Conservation (phyloP, 2,797 vertebrate genomes). For the Sitta carolinensis region DNA sequence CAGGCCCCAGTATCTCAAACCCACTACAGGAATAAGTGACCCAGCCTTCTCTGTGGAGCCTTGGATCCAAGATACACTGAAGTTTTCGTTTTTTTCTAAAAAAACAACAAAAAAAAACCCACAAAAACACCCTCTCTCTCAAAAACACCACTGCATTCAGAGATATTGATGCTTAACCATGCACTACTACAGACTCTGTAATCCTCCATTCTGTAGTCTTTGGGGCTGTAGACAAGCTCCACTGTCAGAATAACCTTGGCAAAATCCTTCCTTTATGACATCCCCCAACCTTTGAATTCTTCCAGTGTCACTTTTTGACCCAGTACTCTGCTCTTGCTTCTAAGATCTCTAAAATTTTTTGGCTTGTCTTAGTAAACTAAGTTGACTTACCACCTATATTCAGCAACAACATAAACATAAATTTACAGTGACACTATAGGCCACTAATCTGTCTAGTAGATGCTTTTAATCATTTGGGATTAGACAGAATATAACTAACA, state of each 20-base stretch:
- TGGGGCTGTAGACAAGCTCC: fast-evolving
- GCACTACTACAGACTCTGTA: not conserved
- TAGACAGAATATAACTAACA: not conserved
- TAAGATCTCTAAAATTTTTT: not conserved
- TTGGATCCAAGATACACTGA: not conserved
- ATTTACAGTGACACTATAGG: not conserved
- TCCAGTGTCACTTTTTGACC: not conserved
- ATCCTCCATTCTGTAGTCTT: not conserved
- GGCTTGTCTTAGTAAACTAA: not conserved
- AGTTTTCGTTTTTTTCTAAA: not conserved
- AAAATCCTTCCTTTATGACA: not conserved
- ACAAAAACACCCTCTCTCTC: not conserved
- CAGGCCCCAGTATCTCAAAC: not conserved
- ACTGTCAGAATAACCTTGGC: not conserved
- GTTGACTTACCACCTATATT: not conserved
- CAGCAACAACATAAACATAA: not conserved
- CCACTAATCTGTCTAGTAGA: slow-evolving; percentile 22
- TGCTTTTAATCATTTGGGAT: not conserved
- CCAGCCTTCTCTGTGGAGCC: not conserved
- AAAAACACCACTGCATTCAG: not conserved
- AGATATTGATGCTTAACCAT: not conserved
- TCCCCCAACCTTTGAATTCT: not conserved
- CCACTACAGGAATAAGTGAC: not conserved
- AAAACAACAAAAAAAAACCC: not conserved
- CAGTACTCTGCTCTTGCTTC: not conserved